These are phyloP conservation scores for Drosophila ironensis DNA, from an alignment of 1,140 invertebrate genomes.

Conservation along the genomic window DNA sequence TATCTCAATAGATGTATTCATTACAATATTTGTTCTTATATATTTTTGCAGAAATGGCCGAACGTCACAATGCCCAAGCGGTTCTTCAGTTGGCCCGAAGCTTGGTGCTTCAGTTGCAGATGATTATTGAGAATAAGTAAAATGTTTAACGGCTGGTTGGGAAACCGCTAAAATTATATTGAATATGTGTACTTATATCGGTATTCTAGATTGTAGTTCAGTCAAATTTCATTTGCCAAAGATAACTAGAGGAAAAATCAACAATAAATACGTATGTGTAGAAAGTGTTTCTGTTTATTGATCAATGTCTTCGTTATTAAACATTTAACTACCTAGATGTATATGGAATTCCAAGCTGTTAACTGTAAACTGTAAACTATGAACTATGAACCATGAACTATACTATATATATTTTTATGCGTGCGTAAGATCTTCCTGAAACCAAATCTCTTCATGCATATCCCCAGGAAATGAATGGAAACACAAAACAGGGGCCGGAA, in stretches of 20 bases:
- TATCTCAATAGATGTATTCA: no score
- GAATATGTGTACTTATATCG: neutral
- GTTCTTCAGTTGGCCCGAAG: constrained; percentile 92
- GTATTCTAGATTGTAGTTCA: constrained; percentile 23
- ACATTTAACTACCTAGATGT: constrained; percentile 14
- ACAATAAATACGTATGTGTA: constrained; percentile 32
- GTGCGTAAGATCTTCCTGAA: constrained; percentile 37
- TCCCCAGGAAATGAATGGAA: constrained; percentile 15
- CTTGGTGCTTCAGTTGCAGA: constrained; percentile 93
- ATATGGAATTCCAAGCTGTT: constrained; percentile 8
- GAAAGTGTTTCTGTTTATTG: constrained; percentile 11
- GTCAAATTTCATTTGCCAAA: constrained; percentile 41
- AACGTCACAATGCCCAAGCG: constrained; percentile 92
- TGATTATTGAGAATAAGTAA: constrained; percentile 94
- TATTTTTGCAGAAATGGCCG: constrained; percentile 94
- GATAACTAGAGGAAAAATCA: constrained; percentile 5
- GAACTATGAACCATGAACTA: constrained; percentile 12
- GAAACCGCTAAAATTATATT: neutral
- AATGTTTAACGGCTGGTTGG: neutral
- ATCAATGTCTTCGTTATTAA: constrained; percentile 27
- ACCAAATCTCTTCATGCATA: constrained; percentile 21
- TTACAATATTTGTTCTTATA: no score
- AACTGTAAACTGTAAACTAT: neutral
- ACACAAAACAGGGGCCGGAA: constrained; percentile 32
- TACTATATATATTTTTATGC: constrained; percentile 17